Percentiles rank a stretch among this genome's conserved stretches.
These are phyloP conservation scores for Nasonia giraulti DNA, from an alignment of 1,140 invertebrate genomes.

Conservation along the genomic window DNA sequence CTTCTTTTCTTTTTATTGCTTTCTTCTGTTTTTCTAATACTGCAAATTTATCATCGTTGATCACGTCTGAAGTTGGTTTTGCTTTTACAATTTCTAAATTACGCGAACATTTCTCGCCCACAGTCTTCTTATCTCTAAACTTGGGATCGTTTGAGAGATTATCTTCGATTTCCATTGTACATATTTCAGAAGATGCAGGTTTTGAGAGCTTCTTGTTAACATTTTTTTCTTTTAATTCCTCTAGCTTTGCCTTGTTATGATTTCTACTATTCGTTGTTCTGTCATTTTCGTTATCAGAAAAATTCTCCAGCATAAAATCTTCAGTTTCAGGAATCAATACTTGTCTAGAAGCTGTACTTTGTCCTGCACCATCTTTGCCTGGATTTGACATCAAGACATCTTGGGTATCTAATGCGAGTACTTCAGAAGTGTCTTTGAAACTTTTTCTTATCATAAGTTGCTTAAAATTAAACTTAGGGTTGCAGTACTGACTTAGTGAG, in stretches of 20 bases:
- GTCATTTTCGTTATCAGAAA: neutral
- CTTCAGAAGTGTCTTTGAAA: constrained; percentile 40
- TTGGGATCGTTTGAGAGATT: neutral
- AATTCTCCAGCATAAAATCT: neutral
- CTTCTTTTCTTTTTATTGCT: constrained; percentile 4
- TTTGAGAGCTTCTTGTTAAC: neutral
- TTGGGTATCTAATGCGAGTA: constrained; percentile 47
- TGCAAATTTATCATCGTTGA: neutral
- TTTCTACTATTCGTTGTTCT: neutral
- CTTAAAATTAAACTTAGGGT: constrained; percentile 47
- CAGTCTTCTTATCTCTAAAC: neutral
- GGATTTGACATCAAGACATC: neutral
- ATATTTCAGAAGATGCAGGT: neutral
- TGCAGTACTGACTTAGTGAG: constrained; percentile 36
- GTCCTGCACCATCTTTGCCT: neutral
- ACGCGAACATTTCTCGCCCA: neutral
- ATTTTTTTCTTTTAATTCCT: neutral
- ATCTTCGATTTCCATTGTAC: neutral
- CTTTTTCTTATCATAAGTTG: constrained; percentile 37
- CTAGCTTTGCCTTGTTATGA: neutral
- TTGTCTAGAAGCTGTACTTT: neutral
- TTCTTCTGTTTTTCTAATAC: neutral
- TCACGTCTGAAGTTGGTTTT: neutral
- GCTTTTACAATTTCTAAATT: neutral
- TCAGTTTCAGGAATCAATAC: constrained; percentile 36